phyloP scores from a whole-genome alignment of 2,888 invertebrate genomes.

The Lottia gigantea region DNA sequence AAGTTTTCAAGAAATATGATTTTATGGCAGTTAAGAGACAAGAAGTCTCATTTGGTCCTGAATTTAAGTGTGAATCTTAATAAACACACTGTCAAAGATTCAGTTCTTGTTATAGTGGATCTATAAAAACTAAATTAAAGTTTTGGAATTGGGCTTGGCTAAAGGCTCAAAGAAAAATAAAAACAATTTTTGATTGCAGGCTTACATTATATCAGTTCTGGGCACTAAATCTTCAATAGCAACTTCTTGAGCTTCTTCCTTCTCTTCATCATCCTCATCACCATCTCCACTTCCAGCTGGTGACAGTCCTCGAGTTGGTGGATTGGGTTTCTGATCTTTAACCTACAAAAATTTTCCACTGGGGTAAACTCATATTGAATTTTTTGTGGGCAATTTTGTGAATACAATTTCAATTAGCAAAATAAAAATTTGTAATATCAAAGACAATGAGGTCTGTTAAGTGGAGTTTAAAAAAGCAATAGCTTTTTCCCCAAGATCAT shows the following conservation, averaged over 20 bases:
- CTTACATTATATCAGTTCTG: slow-evolving; percentile 45
- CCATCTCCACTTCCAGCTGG: slow-evolving; percentile 65
- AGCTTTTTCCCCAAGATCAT: too few species aligned
- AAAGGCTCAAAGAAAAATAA: too few species aligned
- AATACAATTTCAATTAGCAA: background rate
- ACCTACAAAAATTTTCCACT: slow-evolving; percentile 50
- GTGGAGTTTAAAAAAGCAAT: too few species aligned
- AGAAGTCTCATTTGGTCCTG: too few species aligned
- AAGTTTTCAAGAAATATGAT: too few species aligned
- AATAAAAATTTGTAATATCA: background rate
- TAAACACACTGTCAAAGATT: too few species aligned
- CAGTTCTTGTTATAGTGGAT: too few species aligned
- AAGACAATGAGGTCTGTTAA: background rate
- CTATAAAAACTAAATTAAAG: too few species aligned
- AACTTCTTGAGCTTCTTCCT: slow-evolving; percentile 49
- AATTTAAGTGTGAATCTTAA: too few species aligned
- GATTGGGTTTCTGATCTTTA: slow-evolving; percentile 79
- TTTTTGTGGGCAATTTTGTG: background rate
- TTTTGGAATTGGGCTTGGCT: too few species aligned
- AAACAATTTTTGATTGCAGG: background rate
- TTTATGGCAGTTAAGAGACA: too few species aligned
- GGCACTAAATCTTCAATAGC: slow-evolving; percentile 79
- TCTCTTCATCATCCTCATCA: slow-evolving; percentile 69
- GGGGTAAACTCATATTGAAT: background rate
- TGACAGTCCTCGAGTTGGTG: slow-evolving; percentile 76